Conservation (phyloP, 1,140 invertebrate genomes). For the Orchesella cincta region DNA sequence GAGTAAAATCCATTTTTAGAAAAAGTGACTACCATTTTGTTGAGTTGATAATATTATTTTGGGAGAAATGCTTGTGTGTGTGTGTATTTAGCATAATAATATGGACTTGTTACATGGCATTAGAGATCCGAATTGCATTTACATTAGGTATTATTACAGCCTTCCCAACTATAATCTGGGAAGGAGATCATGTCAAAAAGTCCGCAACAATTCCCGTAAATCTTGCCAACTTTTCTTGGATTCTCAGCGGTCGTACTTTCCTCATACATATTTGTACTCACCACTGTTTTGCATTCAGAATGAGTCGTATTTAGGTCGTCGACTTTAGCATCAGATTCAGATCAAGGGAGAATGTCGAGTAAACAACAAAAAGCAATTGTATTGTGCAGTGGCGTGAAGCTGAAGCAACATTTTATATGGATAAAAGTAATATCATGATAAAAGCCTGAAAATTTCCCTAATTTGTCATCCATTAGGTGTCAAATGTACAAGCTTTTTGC, state of each 20-base stretch:
- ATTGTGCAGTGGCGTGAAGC: conserved; percentile 3
- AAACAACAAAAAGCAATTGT: conserved; percentile 16
- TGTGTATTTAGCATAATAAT: too few species aligned
- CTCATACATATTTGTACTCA: not conserved
- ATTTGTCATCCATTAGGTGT: conserved; percentile 14
- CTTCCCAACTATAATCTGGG: not conserved
- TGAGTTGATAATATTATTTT: too few species aligned
- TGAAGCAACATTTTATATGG: not conserved
- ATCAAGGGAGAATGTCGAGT: not conserved
- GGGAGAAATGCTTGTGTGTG: too few species aligned
- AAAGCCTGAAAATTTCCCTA: conserved; percentile 16
- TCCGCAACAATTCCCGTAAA: conserved; percentile 17
- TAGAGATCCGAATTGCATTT: too few species aligned
- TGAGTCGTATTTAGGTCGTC: too few species aligned
- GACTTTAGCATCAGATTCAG: not conserved
- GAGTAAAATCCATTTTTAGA: not conserved
- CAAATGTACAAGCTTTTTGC: too few species aligned
- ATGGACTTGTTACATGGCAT: too few species aligned
- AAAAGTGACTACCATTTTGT: too few species aligned
- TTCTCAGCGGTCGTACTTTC: too few species aligned
- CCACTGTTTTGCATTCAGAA: conserved; percentile 7
- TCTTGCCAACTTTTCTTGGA: conserved; percentile 6
- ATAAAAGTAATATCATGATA: conserved; percentile 7
- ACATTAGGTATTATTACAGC: too few species aligned
- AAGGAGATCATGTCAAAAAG: conserved; percentile 12